Percentiles rank a stretch among this genome's conserved stretches.
phyloP scores from a whole-genome alignment of 2,888 invertebrate genomes.

The Eristalinus aeneus region DNA sequence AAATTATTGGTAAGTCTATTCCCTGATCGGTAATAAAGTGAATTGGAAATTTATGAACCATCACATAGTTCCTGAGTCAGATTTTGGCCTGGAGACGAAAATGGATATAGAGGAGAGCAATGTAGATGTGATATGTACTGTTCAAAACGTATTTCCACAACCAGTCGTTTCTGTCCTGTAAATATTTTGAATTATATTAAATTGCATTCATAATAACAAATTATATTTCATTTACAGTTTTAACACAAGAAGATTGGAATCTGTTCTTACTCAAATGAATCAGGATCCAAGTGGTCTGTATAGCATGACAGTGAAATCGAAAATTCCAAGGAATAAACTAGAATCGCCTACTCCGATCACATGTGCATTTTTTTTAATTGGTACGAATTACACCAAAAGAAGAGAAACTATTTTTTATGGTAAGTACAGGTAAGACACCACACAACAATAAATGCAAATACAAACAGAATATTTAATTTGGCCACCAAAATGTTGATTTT shows the following conservation, averaged over 20 bases:
- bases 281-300: slow-evolving; percentile 80
- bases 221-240: slow-evolving; percentile 73
- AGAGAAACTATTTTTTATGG: slow-evolving; percentile 81
- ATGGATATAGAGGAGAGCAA: slow-evolving; percentile 78
- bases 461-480: too few species aligned
- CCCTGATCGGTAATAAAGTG: slow-evolving; percentile 7
- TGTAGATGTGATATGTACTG: slow-evolving; percentile 79
- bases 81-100: slow-evolving; percentile 79
- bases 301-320: slow-evolving; percentile 79
- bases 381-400: slow-evolving; percentile 81
- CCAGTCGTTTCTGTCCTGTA: slow-evolving; percentile 80
- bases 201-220: background rate
- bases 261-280: slow-evolving; percentile 78
- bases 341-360: slow-evolving; percentile 81
- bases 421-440: slow-evolving; percentile 78
- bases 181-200: slow-evolving; percentile 51
- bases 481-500: too few species aligned
- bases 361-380: slow-evolving; percentile 80
- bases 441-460: background rate
- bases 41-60: slow-evolving; percentile 71
- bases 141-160: slow-evolving; percentile 79
- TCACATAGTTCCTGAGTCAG: slow-evolving; percentile 79
- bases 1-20: slow-evolving; percentile 79
- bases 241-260: slow-evolving; percentile 78
- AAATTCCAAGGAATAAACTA: slow-evolving; percentile 79